Percentiles rank a stretch among this genome's conserved stretches.
These are phyloP conservation scores for Ceratina calcarata DNA, from an alignment of 1,140 invertebrate species.

Conservation along the genomic window DNA sequence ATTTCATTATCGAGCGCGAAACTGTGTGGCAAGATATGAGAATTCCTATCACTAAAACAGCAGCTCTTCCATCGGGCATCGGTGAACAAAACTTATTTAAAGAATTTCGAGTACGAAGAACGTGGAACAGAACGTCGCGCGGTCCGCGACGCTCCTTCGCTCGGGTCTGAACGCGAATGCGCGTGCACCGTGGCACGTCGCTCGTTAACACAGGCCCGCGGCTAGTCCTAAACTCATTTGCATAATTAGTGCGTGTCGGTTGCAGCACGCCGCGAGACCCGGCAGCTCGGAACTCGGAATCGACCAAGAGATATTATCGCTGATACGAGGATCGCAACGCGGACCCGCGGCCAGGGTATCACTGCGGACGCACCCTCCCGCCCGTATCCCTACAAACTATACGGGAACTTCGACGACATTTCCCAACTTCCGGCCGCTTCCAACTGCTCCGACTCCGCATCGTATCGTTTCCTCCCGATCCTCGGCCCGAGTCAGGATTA, in stretches of 20 bases:
- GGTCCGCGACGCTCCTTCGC: conserved; percentile 48
- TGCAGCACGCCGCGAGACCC: conserved; percentile 56
- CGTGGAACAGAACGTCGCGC: no score
- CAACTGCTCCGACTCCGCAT: not conserved
- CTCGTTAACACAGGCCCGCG: conserved; percentile 66
- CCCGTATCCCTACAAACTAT: not conserved
- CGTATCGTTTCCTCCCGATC: conserved; percentile 6
- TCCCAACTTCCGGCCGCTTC: conserved; percentile 33
- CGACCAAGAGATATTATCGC: conserved; percentile 54
- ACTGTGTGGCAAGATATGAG: no score
- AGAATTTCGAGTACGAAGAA: not conserved
- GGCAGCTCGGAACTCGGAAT: conserved; percentile 35
- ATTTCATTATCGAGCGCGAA: no score
- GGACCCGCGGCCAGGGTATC: conserved; percentile 17
- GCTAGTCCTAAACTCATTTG: conserved; percentile 69
- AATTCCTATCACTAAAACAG: no score
- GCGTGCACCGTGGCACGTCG: conserved; percentile 33
- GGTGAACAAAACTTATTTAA: no score
- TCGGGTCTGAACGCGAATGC: conserved; percentile 58
- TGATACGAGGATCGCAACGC: conserved; percentile 51
- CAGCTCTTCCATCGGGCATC: no score
- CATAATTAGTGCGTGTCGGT: conserved; percentile 70
- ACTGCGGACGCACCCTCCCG: conserved; percentile 4
- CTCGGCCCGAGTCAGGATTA: not conserved
- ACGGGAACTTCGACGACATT: conserved; percentile 31